Percentiles rank a stretch among this genome's conserved stretches.
These are phyloP conservation scores for Drosophila bocki DNA, from an alignment of 1,140 invertebrate genomes.

Conservation along the genomic window DNA sequence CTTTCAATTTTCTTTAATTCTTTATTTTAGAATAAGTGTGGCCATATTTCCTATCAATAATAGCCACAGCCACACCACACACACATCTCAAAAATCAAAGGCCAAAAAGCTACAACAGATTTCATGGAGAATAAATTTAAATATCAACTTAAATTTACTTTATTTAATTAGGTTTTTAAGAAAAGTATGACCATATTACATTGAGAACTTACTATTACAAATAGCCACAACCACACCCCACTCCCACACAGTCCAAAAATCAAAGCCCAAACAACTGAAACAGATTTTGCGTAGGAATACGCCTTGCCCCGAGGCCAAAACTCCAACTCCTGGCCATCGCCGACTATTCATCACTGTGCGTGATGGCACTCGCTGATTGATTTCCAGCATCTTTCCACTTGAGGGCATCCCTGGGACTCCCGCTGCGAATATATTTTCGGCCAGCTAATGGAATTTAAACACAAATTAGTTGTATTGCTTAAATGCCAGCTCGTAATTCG, in stretches of 20 bases:
- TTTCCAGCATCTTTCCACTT: conserved; percentile 6
- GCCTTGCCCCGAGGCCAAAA: conserved; percentile 1
- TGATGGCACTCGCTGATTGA: conserved; percentile 49
- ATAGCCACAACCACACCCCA: background rate
- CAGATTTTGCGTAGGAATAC: conserved; percentile 12
- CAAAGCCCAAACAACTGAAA: conserved; percentile 10
- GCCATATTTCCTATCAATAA: too few relatives aligned
- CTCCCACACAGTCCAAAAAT: background rate
- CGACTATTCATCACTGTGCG: conserved; percentile 44
- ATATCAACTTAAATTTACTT: too few relatives aligned
- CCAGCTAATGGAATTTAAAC: conserved; percentile 71
- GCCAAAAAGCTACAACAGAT: background rate
- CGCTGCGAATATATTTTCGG: conserved; percentile 36
- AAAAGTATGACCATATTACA: background rate
- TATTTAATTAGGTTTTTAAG: background rate
- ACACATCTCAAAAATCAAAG: too few relatives aligned
- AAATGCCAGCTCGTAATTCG: conserved; percentile 64
- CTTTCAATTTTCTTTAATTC: too few relatives aligned
- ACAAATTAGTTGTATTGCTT: conserved; percentile 76
- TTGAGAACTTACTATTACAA: background rate
- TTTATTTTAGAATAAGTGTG: too few relatives aligned
- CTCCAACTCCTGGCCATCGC: conserved; percentile 4
- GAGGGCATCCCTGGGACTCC: background rate
- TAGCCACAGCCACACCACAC: too few relatives aligned
- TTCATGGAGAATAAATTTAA: background rate